These are phyloP conservation scores for Euborellia annulipes DNA, from an alignment of 1,140 invertebrate genomes.

Conservation along the genomic window DNA sequence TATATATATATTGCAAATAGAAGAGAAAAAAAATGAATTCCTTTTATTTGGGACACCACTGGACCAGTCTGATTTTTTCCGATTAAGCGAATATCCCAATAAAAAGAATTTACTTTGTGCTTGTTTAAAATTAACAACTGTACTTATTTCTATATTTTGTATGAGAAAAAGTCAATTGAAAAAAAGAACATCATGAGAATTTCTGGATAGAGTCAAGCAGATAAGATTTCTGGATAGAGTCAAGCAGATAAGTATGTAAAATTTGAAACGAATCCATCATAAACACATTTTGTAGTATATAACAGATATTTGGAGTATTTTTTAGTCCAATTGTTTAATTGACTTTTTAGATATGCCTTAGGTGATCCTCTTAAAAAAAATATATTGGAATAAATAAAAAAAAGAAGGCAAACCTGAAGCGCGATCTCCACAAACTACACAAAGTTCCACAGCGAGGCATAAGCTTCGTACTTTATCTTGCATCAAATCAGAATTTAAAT, in stretches of 20 bases:
- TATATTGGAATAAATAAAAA: neutral
- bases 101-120: no score
- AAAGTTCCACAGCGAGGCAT: slow-evolving; percentile 56
- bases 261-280: neutral
- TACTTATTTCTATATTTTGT: no score
- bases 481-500: slow-evolving; percentile 7
- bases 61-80: no score
- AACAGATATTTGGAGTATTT: neutral
- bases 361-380: neutral
- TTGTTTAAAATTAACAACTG: no score
- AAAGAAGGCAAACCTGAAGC: slow-evolving; percentile 43
- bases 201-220: no score
- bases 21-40: no score
- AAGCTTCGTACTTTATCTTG: slow-evolving; percentile 17
- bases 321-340: neutral
- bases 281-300: neutral
- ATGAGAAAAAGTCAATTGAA: no score
- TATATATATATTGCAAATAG: no score
- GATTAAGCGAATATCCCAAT: no score
- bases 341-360: neutral
- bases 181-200: no score
- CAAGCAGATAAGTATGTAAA: neutral
- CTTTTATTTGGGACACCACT: no score
- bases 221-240: neutral
- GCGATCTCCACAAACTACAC: slow-evolving; percentile 86